Evolutionary conservation across 2,113 vertebrate species (phyloP).

Genomic region (Odocoileus hemionus): DNA sequence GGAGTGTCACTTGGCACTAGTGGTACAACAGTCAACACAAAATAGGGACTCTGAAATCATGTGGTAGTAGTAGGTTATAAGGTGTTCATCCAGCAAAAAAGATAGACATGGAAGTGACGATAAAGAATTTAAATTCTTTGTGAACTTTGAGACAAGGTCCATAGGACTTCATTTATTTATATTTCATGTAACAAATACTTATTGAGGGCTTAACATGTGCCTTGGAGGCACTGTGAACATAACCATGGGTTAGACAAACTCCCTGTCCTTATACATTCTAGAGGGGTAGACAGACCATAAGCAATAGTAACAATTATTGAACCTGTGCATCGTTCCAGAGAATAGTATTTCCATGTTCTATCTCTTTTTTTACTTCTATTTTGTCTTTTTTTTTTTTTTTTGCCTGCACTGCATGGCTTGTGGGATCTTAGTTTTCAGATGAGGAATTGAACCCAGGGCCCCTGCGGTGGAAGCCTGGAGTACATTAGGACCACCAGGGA

Average conservation of each 20-base stretch:
- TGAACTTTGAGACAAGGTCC: background rate
- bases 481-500: background rate
- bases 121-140: background rate
- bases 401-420: background rate
- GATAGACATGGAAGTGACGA: background rate
- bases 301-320: background rate
- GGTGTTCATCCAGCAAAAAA: background rate
- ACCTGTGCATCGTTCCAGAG: fast-evolving
- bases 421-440: background rate
- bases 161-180: background rate
- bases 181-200: background rate
- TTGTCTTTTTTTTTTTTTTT: background rate
- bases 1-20: background rate
- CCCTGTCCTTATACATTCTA: background rate
- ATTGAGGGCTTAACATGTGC: background rate
- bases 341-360: too few relatives aligned
- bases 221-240: background rate
- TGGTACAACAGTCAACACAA: background rate
- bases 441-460: background rate
- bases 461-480: background rate
- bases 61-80: background rate
- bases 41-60: background rate
- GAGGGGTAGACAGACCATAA: background rate
- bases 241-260: background rate
- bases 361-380: background rate